Percentiles rank a stretch among this genome's conserved stretches.
Conservation (phyloP, 1,140 invertebrate genomes). For the Calliphora vicina region DNA sequence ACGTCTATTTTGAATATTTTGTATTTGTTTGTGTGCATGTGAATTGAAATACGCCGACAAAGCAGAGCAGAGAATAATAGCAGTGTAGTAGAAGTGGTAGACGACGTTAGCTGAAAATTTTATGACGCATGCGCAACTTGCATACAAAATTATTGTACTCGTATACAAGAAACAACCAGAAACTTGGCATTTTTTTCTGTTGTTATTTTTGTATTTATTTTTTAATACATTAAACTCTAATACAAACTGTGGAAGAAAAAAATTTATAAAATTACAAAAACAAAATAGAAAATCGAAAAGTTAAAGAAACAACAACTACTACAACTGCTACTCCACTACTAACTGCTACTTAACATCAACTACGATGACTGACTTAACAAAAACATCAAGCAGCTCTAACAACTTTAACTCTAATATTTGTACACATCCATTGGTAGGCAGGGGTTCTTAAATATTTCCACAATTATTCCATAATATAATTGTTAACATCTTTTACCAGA, state of each 20-base stretch:
- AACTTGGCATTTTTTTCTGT: slow-evolving; percentile 4
- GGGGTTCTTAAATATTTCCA: too few species aligned
- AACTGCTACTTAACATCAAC: slow-evolving; percentile 4
- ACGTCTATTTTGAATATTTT: neutral
- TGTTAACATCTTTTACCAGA: too few species aligned
- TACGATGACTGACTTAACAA: neutral
- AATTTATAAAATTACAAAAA: neutral
- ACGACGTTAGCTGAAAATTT: slow-evolving; percentile 3
- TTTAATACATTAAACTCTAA: neutral
- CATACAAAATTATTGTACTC: slow-evolving; percentile 19
- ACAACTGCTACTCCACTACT: neutral
- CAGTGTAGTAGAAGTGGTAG: slow-evolving; percentile 7
- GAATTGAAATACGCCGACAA: slow-evolving; percentile 36
- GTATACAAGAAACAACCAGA: slow-evolving; percentile 31
- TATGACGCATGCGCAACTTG: slow-evolving; percentile 35
- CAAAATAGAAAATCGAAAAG: neutral
- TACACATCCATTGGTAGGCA: too few species aligned
- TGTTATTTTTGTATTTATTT: neutral
- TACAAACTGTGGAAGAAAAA: neutral
- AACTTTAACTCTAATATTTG: too few species aligned
- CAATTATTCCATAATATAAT: too few species aligned
- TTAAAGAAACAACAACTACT: neutral
- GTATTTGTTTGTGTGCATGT: neutral
- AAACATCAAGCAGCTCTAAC: neutral
- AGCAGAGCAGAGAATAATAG: slow-evolving; percentile 5